These are phyloP conservation scores for Coptotermes formosanus DNA, from an alignment of 1,140 invertebrate genomes.

Conservation along the genomic window DNA sequence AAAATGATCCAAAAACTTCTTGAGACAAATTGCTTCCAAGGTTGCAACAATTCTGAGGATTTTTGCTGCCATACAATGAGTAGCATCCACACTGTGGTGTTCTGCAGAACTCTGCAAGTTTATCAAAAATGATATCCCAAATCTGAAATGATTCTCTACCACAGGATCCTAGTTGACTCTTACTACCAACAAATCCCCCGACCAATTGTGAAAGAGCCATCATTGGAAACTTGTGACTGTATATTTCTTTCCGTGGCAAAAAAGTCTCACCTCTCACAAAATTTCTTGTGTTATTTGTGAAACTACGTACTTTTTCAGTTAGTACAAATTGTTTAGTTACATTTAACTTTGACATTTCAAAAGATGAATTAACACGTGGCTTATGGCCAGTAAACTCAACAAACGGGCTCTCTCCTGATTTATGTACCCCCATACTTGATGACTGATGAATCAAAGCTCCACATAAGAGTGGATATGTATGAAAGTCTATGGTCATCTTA, in stretches of 20 bases:
- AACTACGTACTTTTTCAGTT: background rate
- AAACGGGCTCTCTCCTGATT: background rate
- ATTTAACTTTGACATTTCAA: background rate
- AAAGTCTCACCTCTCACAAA: background rate
- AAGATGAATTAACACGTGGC: background rate
- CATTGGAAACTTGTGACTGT: background rate
- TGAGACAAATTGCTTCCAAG: background rate
- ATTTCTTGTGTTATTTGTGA: background rate
- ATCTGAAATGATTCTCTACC: constrained; percentile 21
- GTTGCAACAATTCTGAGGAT: background rate
- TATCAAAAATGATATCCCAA: constrained; percentile 9
- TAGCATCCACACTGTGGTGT: background rate
- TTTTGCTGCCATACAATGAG: background rate
- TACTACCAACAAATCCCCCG: constrained; percentile 24
- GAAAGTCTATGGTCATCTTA: constrained; percentile 13
- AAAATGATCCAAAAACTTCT: background rate
- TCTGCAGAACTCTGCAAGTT: constrained; percentile 2
- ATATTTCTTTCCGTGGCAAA: background rate
- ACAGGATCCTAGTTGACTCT: constrained; percentile 11
- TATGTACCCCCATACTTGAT: background rate
- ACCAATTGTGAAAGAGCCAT: background rate
- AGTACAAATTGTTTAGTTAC: background rate
- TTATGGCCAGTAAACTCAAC: background rate
- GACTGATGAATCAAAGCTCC: background rate
- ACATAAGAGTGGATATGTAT: background rate